phyloP scores from a whole-genome alignment of 2,113 vertebrate genomes.

The Centropristis striata region DNA sequence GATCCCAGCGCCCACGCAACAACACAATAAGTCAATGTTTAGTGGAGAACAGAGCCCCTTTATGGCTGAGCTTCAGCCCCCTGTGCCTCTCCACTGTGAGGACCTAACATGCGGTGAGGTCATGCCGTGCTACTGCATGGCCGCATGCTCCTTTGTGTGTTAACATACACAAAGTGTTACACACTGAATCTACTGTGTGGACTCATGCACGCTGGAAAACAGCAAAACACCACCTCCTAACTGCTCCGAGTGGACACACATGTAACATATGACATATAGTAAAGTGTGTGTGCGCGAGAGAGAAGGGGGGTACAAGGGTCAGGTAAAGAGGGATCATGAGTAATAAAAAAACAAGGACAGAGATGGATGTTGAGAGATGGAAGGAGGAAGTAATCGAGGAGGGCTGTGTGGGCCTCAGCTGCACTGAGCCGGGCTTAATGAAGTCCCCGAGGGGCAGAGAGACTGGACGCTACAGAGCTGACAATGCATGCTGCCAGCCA shows the following conservation, averaged over 20 bases:
- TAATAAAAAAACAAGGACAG: conserved; percentile 27
- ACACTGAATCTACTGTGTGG: conserved; percentile 13
- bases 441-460: conserved; percentile 74
- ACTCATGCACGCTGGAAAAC: background rate
- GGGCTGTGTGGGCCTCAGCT: conserved; percentile 74
- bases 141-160: conserved; percentile 28
- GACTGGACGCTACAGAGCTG: conserved; percentile 65
- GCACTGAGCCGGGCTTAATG: conserved; percentile 75
- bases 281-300: no score
- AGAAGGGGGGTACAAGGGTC: background rate
- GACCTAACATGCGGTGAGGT: conserved; percentile 57
- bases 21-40: conserved; percentile 83
- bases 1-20: conserved; percentile 70
- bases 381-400: conserved; percentile 58
- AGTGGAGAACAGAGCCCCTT: conserved; percentile 76
- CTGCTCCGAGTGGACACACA: background rate
- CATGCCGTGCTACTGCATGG: conserved; percentile 36
- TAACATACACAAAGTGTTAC: conserved; percentile 27
- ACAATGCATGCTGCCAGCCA: conserved; percentile 66
- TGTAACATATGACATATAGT: background rate
- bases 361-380: conserved; percentile 54
- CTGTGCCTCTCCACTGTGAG: conserved; percentile 51
- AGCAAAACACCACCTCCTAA: background rate
- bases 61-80: conserved; percentile 68
- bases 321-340: conserved; percentile 14